Percentiles rank a stretch among this genome's conserved stretches.
These are phyloP conservation scores for Neoseiulus cucumeris DNA, from an alignment of 1,140 invertebrate species.

Conservation along the genomic window DNA sequence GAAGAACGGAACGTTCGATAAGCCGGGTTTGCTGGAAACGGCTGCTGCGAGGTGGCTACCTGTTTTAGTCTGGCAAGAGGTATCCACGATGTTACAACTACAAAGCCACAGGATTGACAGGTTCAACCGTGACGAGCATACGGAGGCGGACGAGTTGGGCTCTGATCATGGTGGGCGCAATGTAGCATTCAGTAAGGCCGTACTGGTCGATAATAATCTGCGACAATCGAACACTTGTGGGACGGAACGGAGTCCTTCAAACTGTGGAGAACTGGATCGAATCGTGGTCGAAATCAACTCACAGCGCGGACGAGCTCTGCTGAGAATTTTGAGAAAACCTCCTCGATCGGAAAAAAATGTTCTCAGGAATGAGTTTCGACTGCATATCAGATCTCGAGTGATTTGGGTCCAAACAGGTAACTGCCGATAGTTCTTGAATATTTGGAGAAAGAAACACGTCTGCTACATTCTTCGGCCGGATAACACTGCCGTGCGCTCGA, in stretches of 20 bases:
- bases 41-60: constrained; percentile 82
- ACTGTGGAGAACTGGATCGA: too few species aligned
- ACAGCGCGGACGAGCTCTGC: too few species aligned
- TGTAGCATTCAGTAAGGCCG: constrained; percentile 88
- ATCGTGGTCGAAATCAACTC: too few species aligned
- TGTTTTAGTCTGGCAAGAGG: constrained; percentile 98
- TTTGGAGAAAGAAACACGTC: too few species aligned
- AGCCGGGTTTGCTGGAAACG: constrained; percentile 87
- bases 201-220: constrained; percentile 76
- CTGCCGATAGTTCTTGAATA: too few species aligned
- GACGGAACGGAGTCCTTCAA: constrained; percentile 89
- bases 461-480: too few species aligned
- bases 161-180: constrained; percentile 88
- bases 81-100: constrained; percentile 95
- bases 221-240: constrained; percentile 62
- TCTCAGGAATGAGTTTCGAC: too few species aligned
- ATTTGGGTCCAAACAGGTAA: too few species aligned
- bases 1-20: constrained; percentile 89
- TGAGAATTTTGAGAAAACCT: too few species aligned
- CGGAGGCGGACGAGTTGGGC: constrained; percentile 41
- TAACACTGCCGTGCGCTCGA: too few species aligned
- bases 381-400: too few species aligned
- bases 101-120: constrained; percentile 96
- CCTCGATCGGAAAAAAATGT: too few species aligned
- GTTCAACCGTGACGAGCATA: constrained; percentile 82